Conservation (phyloP, 2,797 vertebrate species). For the Anniella stebbinsi region DNA sequence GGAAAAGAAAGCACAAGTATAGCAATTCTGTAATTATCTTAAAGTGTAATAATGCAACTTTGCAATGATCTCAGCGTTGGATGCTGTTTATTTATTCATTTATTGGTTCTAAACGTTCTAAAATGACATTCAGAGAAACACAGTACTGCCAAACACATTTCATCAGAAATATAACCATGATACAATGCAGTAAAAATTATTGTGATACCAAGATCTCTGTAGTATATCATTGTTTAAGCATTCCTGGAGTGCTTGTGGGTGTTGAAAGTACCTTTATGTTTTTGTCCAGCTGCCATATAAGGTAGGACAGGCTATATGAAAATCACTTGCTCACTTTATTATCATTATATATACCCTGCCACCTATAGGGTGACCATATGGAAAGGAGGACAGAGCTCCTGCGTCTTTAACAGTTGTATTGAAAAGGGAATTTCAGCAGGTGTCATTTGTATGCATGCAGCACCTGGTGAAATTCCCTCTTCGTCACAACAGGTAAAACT, state of each 20-base stretch:
- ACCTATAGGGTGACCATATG: too few species aligned
- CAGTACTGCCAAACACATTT: neutral
- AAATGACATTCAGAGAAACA: conserved; percentile 16
- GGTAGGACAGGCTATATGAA: neutral
- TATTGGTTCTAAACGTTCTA: neutral
- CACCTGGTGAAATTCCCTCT: too few species aligned
- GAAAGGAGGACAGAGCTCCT: too few species aligned
- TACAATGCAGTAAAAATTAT: conserved; percentile 30
- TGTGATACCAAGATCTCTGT: conserved; percentile 16
- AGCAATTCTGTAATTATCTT: conserved; percentile 20
- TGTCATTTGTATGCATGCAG: too few species aligned
- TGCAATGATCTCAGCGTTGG: neutral
- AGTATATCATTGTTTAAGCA: neutral
- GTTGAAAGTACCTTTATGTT: neutral
- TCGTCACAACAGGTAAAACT: too few species aligned
- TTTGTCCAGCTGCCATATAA: neutral
- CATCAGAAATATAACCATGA: conserved; percentile 44
- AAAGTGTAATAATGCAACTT: conserved; percentile 11
- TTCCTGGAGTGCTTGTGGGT: neutral
- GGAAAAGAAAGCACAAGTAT: conserved; percentile 11
- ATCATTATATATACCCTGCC: too few species aligned
- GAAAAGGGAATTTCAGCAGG: too few species aligned
- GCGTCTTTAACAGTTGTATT: too few species aligned
- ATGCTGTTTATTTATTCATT: neutral
- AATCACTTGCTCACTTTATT: neutral